Percentiles rank a stretch among this genome's conserved stretches.
Conservation (phyloP, 1,140 invertebrate species). For the Dysdera silvatica region DNA sequence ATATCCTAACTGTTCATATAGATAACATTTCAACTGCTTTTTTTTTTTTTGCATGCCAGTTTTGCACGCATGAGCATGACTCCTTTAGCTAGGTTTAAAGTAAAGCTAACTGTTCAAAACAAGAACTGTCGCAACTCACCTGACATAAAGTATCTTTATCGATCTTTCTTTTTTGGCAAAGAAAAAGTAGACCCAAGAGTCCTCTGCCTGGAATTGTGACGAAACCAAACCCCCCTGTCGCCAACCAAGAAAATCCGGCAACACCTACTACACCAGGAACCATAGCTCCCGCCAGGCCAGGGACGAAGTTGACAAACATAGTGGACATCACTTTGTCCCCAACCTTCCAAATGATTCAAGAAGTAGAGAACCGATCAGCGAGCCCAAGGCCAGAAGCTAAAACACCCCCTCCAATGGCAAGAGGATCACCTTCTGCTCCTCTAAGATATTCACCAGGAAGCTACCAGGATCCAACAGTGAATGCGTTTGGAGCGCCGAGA, state of each 20-base stretch:
- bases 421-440: neutral
- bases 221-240: neutral
- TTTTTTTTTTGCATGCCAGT: too few relatives aligned
- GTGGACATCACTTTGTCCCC: constrained; percentile 33
- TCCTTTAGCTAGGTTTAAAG: neutral
- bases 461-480: neutral
- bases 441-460: neutral
- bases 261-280: constrained; percentile 14
- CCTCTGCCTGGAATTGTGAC: too few relatives aligned
- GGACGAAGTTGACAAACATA: constrained; percentile 16
- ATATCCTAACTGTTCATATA: too few relatives aligned
- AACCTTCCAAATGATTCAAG: constrained; percentile 32
- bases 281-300: constrained; percentile 4
- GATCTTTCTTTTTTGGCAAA: constrained; percentile 13
- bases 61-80: too few relatives aligned
- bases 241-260: neutral
- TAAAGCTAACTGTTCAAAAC: constrained; percentile 1
- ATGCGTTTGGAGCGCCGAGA: constrained; percentile 13
- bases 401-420: neutral
- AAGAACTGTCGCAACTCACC: neutral
- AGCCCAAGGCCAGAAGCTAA: neutral
- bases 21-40: too few relatives aligned
- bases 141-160: constrained; percentile 11
- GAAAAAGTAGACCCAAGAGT: neutral
- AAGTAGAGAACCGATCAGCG: constrained; percentile 7